phyloP scores from a whole-genome alignment of 2,113 vertebrate genomes.

The Xerus inauris region DNA sequence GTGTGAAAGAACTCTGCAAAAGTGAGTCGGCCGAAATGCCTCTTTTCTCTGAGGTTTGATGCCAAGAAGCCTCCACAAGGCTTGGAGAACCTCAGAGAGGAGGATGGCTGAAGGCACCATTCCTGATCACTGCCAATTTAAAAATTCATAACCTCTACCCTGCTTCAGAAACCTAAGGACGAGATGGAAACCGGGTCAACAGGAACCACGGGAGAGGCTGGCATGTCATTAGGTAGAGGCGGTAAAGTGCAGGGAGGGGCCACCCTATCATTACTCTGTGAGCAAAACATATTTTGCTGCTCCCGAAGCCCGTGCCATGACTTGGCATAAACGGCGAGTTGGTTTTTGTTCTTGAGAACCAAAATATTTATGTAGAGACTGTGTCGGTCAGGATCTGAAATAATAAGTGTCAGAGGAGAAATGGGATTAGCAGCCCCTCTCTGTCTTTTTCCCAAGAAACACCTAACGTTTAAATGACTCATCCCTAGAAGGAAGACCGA shows the following conservation, averaged over 20 bases:
- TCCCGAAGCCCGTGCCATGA: constrained; percentile 57
- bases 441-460: background rate
- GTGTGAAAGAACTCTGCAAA: background rate
- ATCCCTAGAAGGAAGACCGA: background rate
- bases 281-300: constrained; percentile 75
- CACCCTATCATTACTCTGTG: constrained; percentile 66
- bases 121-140: background rate
- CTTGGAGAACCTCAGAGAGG: background rate
- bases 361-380: constrained; percentile 61
- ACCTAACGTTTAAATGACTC: background rate
- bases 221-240: constrained; percentile 55
- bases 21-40: background rate
- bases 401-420: background rate
- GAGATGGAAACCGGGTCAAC: constrained; percentile 18
- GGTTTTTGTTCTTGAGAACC: constrained; percentile 53
- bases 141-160: background rate
- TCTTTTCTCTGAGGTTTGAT: background rate
- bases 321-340: constrained; percentile 65
- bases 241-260: constrained; percentile 61
- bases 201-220: background rate
- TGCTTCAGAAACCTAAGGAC: background rate
- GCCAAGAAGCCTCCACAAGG: background rate
- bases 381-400: background rate
- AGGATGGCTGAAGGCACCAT: background rate
- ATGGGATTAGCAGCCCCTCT: background rate